Percentiles rank a stretch among this genome's conserved stretches.
phyloP scores from a whole-genome alignment of 2,797 vertebrate species.

The Microtus agrestis region DNA sequence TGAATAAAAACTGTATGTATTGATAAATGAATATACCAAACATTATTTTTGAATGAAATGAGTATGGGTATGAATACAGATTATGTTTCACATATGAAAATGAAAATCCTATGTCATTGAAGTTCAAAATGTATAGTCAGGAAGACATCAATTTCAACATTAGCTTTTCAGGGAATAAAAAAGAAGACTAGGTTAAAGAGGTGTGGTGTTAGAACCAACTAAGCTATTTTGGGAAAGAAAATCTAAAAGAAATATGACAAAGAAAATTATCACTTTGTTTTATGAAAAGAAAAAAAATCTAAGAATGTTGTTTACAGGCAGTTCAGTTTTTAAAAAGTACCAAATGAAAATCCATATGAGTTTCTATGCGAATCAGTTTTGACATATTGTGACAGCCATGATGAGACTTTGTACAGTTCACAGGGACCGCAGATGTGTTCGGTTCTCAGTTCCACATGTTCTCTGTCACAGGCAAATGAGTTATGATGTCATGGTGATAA shows the following conservation, averaged over 20 bases:
- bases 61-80: background rate
- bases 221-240: background rate
- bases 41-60: background rate
- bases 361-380: background rate
- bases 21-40: background rate
- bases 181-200: background rate
- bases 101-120: background rate
- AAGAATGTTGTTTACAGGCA: background rate
- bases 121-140: background rate
- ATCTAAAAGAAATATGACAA: constrained; percentile 41
- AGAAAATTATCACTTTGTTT: background rate
- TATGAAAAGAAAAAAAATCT: background rate
- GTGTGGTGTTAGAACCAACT: background rate
- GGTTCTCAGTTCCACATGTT: background rate
- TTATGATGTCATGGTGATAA: background rate
- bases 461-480: background rate
- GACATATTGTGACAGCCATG: background rate
- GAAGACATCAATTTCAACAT: background rate
- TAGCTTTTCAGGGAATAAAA: background rate
- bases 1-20: background rate
- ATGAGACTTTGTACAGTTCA: background rate
- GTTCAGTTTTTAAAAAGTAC: background rate
- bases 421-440: background rate
- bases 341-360: constrained; percentile 9
- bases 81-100: background rate